phyloP scores from a whole-genome alignment of 2,797 vertebrate species.

The Pseudopleuronectes americanus region DNA sequence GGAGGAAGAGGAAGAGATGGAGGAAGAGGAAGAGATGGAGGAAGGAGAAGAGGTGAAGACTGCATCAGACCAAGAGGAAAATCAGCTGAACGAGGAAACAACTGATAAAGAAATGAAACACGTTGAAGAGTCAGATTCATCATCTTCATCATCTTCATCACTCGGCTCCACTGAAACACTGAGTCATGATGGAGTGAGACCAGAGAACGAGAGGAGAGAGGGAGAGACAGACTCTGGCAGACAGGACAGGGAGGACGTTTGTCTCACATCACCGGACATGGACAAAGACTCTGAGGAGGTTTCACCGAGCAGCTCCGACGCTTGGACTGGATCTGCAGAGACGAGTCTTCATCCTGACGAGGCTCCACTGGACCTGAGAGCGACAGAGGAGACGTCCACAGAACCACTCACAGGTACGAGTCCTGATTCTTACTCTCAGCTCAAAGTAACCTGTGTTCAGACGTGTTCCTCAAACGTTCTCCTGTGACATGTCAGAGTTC shows the following conservation, averaged over 20 bases:
- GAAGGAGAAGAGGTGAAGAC: not conserved
- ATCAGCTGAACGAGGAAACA: not conserved
- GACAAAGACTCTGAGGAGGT: constrained; percentile 28
- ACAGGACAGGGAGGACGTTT: constrained; percentile 18
- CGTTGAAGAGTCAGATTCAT: not conserved
- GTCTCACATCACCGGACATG: constrained; percentile 31
- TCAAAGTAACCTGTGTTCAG: too few species aligned
- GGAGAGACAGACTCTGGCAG: constrained; percentile 22
- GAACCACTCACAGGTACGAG: not conserved
- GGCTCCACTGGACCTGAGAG: too few species aligned
- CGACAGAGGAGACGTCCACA: too few species aligned
- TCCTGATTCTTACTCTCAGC: too few species aligned
- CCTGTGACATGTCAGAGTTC: too few species aligned
- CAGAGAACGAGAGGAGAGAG: not conserved
- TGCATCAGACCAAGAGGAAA: too few species aligned
- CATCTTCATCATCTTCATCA: not conserved
- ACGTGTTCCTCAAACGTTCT: too few species aligned
- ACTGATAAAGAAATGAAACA: not conserved
- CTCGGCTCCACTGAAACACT: not conserved
- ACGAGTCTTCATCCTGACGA: not conserved
- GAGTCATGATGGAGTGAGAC: constrained; percentile 1
- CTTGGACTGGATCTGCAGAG: not conserved
- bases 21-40: not conserved
- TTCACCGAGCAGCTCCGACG: not conserved
- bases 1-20: not conserved